Base-by-base conservation (phyloP, 2,797 vertebrate genomes). In the Pseudomugil gertrudae region DNA sequence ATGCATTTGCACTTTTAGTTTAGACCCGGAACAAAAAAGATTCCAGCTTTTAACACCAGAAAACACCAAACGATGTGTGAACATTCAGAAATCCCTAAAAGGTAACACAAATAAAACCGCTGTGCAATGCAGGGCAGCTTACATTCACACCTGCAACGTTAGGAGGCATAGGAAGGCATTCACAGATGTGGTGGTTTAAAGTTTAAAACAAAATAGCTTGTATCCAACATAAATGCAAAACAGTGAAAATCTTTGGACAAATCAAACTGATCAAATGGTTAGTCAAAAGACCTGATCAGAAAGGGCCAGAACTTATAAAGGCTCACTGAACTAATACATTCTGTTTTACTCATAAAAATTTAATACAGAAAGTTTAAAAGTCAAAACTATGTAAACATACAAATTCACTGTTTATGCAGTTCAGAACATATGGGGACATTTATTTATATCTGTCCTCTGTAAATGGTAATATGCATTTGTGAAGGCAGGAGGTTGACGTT, bases 1-100 rank as follows among this genome's bases (percentile, higher is more conserved):
- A n/a, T 71, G 83, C 23, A 84, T 3, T 72, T 51, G 57, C 36
- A 66, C 58, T 50, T 60, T 27, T 4, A 52, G n/a, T 48, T 8
- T 1, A 30, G 30, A 48, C 47, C 79, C 57, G 72, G 48, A 63
- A 32, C 4, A 23, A 27, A 53, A 24, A 45, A 15, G 29, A 38
- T 36, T 5, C 27, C 52, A 85, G 57, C 70, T 79, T 54, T 19
- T 10, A 2, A 9, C 1, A 17, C 35, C 19, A 27, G 35, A 14
- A 64, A 45, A 13, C 21, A 24, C 11, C 23, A 14, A 51, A 15
- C 8, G 15, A 17, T 52, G 17, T 17, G 17, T 51, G 5, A 29
- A 17, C 26, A 52, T 26, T 52, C 26, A 29, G 13, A 4, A 35
- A 61, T 50, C 17, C 26, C 58, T 56, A 14, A 3, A 47, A 56